Conservation (phyloP, 2,888 invertebrate genomes). For the Calameuta filiformis region DNA sequence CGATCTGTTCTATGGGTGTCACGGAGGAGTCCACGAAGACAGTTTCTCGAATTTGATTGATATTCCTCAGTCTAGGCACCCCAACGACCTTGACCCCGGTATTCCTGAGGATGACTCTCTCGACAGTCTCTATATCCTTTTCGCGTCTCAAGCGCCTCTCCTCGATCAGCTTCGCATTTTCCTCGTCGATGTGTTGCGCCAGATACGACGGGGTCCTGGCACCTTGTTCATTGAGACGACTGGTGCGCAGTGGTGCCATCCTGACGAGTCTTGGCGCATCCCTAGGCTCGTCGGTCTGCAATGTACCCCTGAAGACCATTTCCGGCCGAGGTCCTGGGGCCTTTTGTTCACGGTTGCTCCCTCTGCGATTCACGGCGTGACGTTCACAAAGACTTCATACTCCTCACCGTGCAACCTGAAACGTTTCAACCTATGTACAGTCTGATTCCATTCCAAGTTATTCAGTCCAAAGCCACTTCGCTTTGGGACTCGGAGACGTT, state of each 20-base stretch:
- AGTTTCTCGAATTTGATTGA: slow-evolving; percentile 53
- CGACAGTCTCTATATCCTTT: slow-evolving; percentile 48
- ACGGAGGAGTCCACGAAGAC: slow-evolving; percentile 41
- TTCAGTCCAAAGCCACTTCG: too few species aligned
- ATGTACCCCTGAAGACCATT: slow-evolving; percentile 58
- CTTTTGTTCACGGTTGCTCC: neutral
- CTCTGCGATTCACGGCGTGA: too few species aligned
- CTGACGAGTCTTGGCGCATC: slow-evolving; percentile 55
- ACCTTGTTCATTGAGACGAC: slow-evolving; percentile 27
- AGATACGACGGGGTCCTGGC: neutral
- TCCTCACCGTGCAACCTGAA: too few species aligned
- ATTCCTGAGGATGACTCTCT: slow-evolving; percentile 46
- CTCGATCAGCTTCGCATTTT: slow-evolving; percentile 46
- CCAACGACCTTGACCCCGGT: slow-evolving; percentile 46
- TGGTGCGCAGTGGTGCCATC: slow-evolving; percentile 52
- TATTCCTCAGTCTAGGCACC: slow-evolving; percentile 51
- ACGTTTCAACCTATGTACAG: too few species aligned
- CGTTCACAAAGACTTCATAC: too few species aligned
- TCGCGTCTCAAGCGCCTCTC: slow-evolving; percentile 46
- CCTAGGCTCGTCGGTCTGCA: slow-evolving; percentile 56
- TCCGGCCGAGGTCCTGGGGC: slow-evolving; percentile 14
- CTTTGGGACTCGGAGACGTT: too few species aligned
- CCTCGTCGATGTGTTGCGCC: slow-evolving; percentile 33
- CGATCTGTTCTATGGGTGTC: slow-evolving; percentile 36
- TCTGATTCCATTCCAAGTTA: too few species aligned